phyloP scores from a whole-genome alignment of 2,888 invertebrate species.

The Rhamphomyia laevipes region DNA sequence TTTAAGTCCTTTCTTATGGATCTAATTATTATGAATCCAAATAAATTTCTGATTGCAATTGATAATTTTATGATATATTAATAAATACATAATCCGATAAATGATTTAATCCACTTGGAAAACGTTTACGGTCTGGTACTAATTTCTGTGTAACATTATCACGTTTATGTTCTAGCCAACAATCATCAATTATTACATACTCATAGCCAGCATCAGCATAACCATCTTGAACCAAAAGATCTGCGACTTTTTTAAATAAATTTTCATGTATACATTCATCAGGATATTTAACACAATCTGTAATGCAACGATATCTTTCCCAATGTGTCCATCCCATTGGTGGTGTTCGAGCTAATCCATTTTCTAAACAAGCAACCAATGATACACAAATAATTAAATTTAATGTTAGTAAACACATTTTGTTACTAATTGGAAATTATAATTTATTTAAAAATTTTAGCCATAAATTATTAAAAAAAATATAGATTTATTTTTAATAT shows the following conservation, averaged over 20 bases:
- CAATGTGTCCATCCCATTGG: constrained; percentile 61
- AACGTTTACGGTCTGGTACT: constrained; percentile 53
- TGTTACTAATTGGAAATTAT: no score
- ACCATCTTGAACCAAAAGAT: constrained; percentile 52
- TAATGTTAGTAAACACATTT: no score
- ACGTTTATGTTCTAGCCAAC: constrained; percentile 57
- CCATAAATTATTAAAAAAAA: no score
- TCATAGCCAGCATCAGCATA: constrained; percentile 60
- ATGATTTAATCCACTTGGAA: constrained; percentile 59
- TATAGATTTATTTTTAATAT: no score
- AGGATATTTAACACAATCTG: constrained; percentile 47
- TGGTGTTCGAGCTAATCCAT: constrained; percentile 51
- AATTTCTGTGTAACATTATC: constrained; percentile 45
- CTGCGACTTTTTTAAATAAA: constrained; percentile 48
- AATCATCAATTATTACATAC: constrained; percentile 63
- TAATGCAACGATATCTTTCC: constrained; percentile 51
- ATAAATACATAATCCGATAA: constrained; percentile 56
- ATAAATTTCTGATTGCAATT: no score
- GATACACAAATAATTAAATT: no score
- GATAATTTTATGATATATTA: background rate
- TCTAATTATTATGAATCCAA: constrained; percentile 34
- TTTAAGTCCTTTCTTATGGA: constrained; percentile 57
- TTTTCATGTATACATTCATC: constrained; percentile 53
- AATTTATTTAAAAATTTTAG: no score
- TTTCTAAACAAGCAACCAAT: constrained; percentile 34